Base-by-base conservation (phyloP, 2,888 invertebrate genomes). In the Tubulanus polymorphus region DNA sequence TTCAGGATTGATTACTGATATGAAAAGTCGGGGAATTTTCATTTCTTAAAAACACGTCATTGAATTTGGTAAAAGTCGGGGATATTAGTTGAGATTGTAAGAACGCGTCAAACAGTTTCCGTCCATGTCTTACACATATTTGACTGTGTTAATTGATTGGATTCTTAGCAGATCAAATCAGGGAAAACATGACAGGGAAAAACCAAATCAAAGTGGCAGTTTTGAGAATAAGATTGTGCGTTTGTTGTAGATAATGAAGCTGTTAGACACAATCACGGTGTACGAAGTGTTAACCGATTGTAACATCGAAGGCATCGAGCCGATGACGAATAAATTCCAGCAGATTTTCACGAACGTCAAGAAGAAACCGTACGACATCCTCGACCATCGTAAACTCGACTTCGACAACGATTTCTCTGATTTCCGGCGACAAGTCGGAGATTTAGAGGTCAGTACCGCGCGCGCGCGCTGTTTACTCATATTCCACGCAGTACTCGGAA, bases 261-360 rank as follows among this genome's bases (percentile, higher is more conserved):
- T 92, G 53, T 83, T 91, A 56, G 83, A 88, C 76, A 87, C 85
- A 0, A 86, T 88, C 48, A 83, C 87, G 8, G 85, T 84, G 8
- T 90, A 90, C 72, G 86, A 87, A 10, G 84, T 89, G 28, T 76
- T 92, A 51, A 85, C 88, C 66, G 85, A 85, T 62, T 89, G 90
- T 10, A 85, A 85, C 15, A 85, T 92, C 27, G 90, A 90, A 76
- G 90, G 90, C 1, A 87, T 91, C 69, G 89, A 91, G 64, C 84
- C 83, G 51, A 87, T 85, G 71, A 85, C 88, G 0, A 72, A 82
- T 2, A 86, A 85, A 67, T 89, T 91, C 63, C 84, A 85, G 48
- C 83, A 83, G 37, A 83, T 88, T 3, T 86, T 86, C 62, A 83
- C 84, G 57, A 81, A 81, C 25, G 87, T 92, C 50, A 85, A 87